Evolutionary conservation across 2,113 vertebrate genomes (phyloP).

Genomic region (Haemorhous mexicanus): DNA sequence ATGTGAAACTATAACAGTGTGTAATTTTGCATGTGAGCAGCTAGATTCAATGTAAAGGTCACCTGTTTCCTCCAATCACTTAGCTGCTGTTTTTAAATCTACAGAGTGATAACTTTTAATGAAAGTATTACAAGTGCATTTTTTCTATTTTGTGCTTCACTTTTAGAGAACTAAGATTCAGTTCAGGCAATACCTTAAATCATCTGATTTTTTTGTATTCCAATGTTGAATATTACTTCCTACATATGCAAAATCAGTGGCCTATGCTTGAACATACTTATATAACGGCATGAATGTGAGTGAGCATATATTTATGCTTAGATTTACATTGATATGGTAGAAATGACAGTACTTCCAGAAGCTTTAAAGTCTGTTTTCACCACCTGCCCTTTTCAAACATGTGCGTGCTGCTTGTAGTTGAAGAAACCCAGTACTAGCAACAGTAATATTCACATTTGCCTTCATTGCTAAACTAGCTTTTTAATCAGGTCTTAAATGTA

Average conservation of each 20-base stretch:
- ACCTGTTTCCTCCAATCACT: neutral
- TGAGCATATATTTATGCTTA: neutral
- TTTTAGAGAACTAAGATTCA: neutral
- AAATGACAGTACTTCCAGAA: neutral
- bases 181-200: neutral
- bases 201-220: neutral
- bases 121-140: neutral
- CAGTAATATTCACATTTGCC: neutral
- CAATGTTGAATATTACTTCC: neutral
- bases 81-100: neutral
- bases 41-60: neutral
- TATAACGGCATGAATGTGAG: neutral
- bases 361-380: neutral
- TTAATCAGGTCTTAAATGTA: neutral
- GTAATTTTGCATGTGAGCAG: neutral
- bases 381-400: neutral
- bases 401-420: neutral
- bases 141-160: neutral
- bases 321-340: neutral
- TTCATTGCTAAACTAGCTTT: neutral
- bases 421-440: neutral
- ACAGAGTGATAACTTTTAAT: neutral
- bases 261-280: neutral
- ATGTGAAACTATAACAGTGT: neutral
- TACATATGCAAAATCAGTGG: neutral